Evolutionary conservation across 35 echinoderm and acorn worm genomes (phyloP), one percentile per base, ranked within the genome.

Genomic region (Heliocidaris tuberculata): DNA sequence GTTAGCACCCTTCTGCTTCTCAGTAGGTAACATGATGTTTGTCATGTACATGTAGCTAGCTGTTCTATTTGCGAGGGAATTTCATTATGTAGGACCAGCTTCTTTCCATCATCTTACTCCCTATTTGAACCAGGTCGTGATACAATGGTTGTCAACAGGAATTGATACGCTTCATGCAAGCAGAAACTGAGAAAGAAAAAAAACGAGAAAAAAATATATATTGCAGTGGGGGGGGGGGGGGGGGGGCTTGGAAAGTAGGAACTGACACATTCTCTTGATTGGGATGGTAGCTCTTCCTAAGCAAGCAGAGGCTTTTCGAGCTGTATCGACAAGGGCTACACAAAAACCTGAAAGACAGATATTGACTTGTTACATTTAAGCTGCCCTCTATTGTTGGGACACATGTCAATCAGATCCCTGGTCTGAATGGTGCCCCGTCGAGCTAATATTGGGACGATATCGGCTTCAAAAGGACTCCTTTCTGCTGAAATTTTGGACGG

Each of bases 371-470:
- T 48, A 89, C 87, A 89, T 89, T 89, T 42, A 89, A 16, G 32
- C 31, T 89, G 87, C 87, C 87, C 87, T 89, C 87, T 89, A 89
- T 89, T 89, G 87, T 89, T 48, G 87, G 87, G 87, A 16, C 31
- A 89, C 47, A 48, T 89, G 87, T 89, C 87, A 89, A 89, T 89
- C 87, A 89, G 87, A 89, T 89, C 87, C 86, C 1, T 2, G 31
- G 31, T 89, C 87, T 47, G 87, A 89, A 89, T 78, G 31, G 87
- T 16, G 2, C 21, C 87, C 31, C 87, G 47, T 89, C 87, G 30
- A 89, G 32, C 32, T 48, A 89, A 89, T 89, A 89, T 89, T 89
- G 29, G 87, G 31, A 32, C 15, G 87, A 42, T 89, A 48, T 89
- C 32, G 9, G 11, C 47, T 48, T 47, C 32, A 30, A 89, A 89